phyloP scores from a whole-genome alignment of 2,113 vertebrate genomes.

The Mirounga angustirostris region DNA sequence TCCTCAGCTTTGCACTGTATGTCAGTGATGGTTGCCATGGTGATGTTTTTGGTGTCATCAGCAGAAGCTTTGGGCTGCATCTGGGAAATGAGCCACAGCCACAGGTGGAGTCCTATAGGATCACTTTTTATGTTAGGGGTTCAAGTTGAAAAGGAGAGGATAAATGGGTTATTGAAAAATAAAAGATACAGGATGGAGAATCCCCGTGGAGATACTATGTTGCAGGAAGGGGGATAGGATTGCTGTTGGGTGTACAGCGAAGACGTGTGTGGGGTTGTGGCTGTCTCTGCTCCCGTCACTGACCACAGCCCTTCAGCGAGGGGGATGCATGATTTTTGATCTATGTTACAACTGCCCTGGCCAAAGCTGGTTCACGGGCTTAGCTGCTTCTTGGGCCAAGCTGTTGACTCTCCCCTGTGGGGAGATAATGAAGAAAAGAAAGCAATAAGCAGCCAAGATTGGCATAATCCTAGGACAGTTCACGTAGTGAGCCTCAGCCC shows the following conservation, averaged over 20 bases:
- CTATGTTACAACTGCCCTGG: neutral
- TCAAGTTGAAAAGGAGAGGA: conserved; percentile 25
- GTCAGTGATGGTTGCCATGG: conserved; percentile 30
- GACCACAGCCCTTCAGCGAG: neutral
- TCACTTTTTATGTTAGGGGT: conserved; percentile 13
- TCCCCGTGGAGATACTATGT: neutral
- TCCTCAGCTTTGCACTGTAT: neutral
- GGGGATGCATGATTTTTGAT: neutral
- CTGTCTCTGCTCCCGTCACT: neutral
- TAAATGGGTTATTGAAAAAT: neutral
- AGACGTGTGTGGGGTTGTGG: neutral
- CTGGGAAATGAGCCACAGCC: neutral
- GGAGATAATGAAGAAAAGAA: conserved; percentile 27
- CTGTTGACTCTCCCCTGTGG: neutral
- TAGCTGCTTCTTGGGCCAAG: neutral
- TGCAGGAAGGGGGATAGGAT: neutral
- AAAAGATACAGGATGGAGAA: neutral
- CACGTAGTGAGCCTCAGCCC: neutral
- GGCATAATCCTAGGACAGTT: neutral
- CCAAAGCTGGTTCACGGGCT: neutral
- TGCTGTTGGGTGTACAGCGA: neutral
- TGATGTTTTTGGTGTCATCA: conserved; percentile 11
- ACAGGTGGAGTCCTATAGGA: neutral
- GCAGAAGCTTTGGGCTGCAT: neutral
- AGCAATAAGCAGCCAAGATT: neutral